phyloP scores from a whole-genome alignment of 2,888 invertebrate species.

The Amiota mariae region DNA sequence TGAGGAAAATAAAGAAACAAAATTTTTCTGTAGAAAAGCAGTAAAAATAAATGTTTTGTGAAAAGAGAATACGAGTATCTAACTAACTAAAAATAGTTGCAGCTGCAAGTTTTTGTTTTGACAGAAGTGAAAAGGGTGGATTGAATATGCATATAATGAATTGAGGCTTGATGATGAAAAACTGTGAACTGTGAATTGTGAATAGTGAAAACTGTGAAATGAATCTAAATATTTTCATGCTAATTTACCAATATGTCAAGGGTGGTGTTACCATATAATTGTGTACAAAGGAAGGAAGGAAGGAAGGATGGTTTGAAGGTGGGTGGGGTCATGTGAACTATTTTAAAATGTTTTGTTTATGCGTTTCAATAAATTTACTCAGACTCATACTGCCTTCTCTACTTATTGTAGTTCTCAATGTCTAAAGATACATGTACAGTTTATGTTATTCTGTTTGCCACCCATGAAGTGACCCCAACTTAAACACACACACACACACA shows the following conservation, averaged over 20 bases:
- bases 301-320: background rate
- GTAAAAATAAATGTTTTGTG: background rate
- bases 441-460: conserved; percentile 1
- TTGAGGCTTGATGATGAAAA: conserved; percentile 10
- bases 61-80: conserved; percentile 2
- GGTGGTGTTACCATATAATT: no score
- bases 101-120: conserved; percentile 7
- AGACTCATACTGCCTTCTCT: no score
- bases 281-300: no score
- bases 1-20: background rate
- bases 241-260: conserved; percentile 14
- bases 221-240: conserved; percentile 18
- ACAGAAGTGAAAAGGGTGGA: background rate
- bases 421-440: background rate
- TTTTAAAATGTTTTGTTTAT: conserved; percentile 10
- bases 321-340: background rate
- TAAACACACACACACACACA: background rate
- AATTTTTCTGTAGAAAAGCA: background rate
- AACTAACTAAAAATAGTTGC: background rate
- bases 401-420: background rate
- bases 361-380: background rate
- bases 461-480: conserved; percentile 13
- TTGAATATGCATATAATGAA: background rate
- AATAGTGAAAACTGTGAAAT: background rate
- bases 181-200: background rate